Conservation (phyloP, 2,113 vertebrate species). For the Pseudorasbora parva region DNA sequence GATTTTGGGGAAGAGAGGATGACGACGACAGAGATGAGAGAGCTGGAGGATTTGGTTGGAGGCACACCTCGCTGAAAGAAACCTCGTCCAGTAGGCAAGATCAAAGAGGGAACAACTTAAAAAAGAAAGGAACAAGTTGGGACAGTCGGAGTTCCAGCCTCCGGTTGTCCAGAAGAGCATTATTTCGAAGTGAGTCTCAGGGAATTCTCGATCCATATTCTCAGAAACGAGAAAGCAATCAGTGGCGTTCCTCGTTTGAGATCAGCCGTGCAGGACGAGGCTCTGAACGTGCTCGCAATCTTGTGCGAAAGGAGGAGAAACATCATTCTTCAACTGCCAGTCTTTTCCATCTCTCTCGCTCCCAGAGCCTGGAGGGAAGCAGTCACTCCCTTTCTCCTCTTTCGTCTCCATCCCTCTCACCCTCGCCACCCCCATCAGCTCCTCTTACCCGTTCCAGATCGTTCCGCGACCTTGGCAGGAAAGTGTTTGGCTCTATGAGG, state of each 20-base stretch:
- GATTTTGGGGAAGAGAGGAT: constrained; percentile 73
- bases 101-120: constrained; percentile 65
- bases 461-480: constrained; percentile 79
- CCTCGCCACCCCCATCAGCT: constrained; percentile 71
- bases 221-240: constrained; percentile 64
- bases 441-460: constrained; percentile 78
- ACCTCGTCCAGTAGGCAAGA: constrained; percentile 62
- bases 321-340: constrained; percentile 77
- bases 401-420: constrained; percentile 78
- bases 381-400: constrained; percentile 76
- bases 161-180: constrained; percentile 70
- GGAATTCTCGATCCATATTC: constrained; percentile 71
- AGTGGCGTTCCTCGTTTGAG: constrained; percentile 81
- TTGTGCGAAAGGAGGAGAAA: constrained; percentile 71
- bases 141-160: constrained; percentile 73
- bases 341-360: constrained; percentile 79
- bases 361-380: constrained; percentile 78
- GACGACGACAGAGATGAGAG: constrained; percentile 63
- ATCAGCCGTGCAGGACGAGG: constrained; percentile 67
- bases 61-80: constrained; percentile 63
- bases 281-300: constrained; percentile 63
- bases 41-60: constrained; percentile 67
- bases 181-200: constrained; percentile 79
- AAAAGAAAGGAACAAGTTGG: constrained; percentile 67
- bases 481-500: constrained; percentile 79